Percentiles rank a stretch among this genome's conserved stretches.
These are phyloP conservation scores for Ciconia stormi DNA, from an alignment of 2,113 vertebrate species.

Conservation along the genomic window DNA sequence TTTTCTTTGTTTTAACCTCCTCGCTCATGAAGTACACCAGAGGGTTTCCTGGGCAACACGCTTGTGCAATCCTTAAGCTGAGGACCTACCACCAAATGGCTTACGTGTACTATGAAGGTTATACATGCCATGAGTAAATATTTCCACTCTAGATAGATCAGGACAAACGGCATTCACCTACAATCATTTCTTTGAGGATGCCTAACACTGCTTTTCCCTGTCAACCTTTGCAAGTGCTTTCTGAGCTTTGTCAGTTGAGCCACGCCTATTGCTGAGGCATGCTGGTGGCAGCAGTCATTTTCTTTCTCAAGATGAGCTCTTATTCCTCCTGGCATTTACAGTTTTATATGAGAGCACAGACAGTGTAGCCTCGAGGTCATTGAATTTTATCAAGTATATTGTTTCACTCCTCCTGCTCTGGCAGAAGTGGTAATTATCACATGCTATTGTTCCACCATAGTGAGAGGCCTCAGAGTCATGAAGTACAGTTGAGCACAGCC, in stretches of 20 bases:
- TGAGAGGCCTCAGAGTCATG: not conserved
- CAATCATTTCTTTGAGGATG: not conserved
- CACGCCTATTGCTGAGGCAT: not conserved
- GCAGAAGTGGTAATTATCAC: conserved; percentile 16
- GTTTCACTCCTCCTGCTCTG: not conserved
- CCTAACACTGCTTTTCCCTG: not conserved
- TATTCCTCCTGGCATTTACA: not conserved
- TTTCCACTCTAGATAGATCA: not conserved
- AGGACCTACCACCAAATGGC: not conserved
- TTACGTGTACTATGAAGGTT: not conserved
- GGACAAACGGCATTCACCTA: not conserved
- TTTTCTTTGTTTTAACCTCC: not conserved
- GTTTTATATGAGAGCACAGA: not conserved
- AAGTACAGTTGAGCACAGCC: not conserved
- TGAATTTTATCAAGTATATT: not conserved
- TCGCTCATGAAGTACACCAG: not conserved
- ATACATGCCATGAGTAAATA: not conserved
- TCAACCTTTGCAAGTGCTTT: not conserved
- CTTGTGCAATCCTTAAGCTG: not conserved
- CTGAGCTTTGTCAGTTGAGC: not conserved
- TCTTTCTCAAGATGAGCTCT: not conserved
- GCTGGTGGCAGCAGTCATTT: not conserved
- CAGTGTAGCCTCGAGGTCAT: not conserved
- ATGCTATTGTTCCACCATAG: not conserved
- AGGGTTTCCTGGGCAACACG: not conserved